Conservation (phyloP, 2,113 vertebrate genomes). For the Trichomycterus rosablanca region DNA sequence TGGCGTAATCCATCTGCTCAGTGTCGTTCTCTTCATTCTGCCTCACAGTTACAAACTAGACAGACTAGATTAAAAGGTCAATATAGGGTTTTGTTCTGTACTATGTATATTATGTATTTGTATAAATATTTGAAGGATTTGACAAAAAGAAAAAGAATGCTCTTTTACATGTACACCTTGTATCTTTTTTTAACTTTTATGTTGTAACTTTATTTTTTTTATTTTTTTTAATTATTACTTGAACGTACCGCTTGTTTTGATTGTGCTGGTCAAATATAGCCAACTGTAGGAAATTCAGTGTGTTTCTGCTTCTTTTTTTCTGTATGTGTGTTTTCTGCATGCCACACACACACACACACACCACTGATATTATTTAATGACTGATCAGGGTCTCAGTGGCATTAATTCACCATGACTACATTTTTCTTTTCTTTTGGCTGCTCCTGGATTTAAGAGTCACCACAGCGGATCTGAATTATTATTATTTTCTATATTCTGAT, state of each 20-base stretch:
- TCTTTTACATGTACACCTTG: constrained; percentile 26
- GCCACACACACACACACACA: neutral
- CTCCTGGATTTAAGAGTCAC: too few species aligned
- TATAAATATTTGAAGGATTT: constrained; percentile 57
- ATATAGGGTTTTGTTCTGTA: constrained; percentile 32
- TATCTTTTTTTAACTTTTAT: constrained; percentile 48
- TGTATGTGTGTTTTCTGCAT: neutral
- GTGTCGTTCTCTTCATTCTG: constrained; percentile 17
- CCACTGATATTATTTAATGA: neutral
- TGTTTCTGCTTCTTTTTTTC: constrained; percentile 1
- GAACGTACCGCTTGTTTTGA: constrained; percentile 43
- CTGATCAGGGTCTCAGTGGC: too few species aligned
- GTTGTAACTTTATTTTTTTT: constrained; percentile 51
- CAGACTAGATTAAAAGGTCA: constrained; percentile 30
- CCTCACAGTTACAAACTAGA: too few species aligned
- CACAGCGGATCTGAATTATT: too few species aligned
- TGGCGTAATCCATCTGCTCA: constrained; percentile 24
- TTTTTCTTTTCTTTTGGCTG: too few species aligned
- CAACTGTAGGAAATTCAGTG: constrained; percentile 35
- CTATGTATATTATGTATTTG: constrained; percentile 48
- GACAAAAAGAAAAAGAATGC: constrained; percentile 24
- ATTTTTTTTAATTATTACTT: constrained; percentile 47
- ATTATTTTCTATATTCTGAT: too few species aligned
- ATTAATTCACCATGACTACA: too few species aligned
- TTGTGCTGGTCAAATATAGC: constrained; percentile 55